Percentiles rank a stretch among this genome's conserved stretches.
Evolutionary conservation across 2,113 vertebrate species (phyloP).

Genomic region (Saccopteryx bilineata): DNA sequence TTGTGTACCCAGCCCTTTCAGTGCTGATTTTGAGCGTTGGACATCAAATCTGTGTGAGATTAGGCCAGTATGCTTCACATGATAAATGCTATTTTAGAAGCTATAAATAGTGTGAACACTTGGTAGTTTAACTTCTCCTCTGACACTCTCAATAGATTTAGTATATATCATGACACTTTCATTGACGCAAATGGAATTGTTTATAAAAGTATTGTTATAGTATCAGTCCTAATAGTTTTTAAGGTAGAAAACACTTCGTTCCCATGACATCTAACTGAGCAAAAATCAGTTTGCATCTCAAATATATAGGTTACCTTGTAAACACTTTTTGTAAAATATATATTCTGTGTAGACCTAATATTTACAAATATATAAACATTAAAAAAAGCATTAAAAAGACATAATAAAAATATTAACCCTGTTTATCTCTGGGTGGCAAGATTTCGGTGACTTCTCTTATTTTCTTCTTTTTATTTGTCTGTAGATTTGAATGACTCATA

Average conservation of each 20-base stretch:
- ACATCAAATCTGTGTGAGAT: constrained; percentile 34
- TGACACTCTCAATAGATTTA: constrained; percentile 39
- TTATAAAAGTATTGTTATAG: constrained; percentile 60
- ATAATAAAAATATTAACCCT: not conserved
- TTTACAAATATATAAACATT: constrained; percentile 5
- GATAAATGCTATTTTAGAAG: constrained; percentile 37
- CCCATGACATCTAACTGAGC: constrained; percentile 28
- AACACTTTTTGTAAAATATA: constrained; percentile 30
- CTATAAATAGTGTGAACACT: not conserved
- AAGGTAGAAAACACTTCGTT: constrained; percentile 48
- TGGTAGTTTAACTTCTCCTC: constrained; percentile 20
- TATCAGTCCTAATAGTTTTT: constrained; percentile 26
- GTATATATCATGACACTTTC: constrained; percentile 19
- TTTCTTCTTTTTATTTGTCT: constrained; percentile 38
- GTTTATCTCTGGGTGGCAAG: not conserved
- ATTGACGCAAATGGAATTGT: not conserved
- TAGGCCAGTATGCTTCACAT: not conserved
- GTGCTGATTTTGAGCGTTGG: not conserved
- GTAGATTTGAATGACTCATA: not conserved
- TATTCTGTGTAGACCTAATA: not conserved
- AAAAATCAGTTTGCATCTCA: constrained; percentile 29
- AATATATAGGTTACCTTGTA: not conserved
- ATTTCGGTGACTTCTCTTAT: constrained; percentile 42
- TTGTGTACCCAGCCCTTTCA: not conserved
- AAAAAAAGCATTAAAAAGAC: constrained; percentile 6